Evolutionary conservation across 2,113 vertebrate species (phyloP).

Genomic region (Otus sunia): DNA sequence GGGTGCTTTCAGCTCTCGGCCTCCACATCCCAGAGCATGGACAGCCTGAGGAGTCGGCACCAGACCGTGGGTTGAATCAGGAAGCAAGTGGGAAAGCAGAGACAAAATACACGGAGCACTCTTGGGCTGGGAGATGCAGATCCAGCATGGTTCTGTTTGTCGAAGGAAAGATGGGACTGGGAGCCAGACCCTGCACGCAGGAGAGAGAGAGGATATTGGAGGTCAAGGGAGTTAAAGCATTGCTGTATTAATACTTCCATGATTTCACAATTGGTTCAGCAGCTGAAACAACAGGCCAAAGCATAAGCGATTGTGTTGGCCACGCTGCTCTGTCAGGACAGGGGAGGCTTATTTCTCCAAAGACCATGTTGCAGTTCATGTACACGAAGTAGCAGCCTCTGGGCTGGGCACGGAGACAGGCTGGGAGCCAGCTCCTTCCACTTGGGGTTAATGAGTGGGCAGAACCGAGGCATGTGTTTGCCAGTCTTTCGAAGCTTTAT

Average conservation of each 20-base stretch:
- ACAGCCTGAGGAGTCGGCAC: neutral
- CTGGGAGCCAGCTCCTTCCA: neutral
- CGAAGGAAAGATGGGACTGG: neutral
- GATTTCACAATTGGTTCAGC: neutral
- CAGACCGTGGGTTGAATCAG: neutral
- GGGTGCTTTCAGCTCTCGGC: neutral
- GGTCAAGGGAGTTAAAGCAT: neutral
- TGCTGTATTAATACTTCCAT: neutral
- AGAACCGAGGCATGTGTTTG: rapidly evolving
- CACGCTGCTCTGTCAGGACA: neutral
- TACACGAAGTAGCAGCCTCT: rapidly evolving
- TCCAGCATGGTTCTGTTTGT: neutral
- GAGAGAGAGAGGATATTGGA: neutral
- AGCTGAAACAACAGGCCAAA: constrained; percentile 12
- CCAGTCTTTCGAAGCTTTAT: neutral
- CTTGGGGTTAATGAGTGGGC: neutral
- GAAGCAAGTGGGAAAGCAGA: neutral
- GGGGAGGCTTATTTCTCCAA: neutral
- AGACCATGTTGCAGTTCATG: neutral
- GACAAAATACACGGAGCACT: neutral
- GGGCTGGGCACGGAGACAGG: neutral
- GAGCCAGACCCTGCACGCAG: neutral
- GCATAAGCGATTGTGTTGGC: neutral
- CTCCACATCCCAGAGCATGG: rapidly evolving
- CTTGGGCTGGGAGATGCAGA: neutral